phyloP scores from a whole-genome alignment of 2,888 invertebrate genomes.

The Lamproptera curius region DNA sequence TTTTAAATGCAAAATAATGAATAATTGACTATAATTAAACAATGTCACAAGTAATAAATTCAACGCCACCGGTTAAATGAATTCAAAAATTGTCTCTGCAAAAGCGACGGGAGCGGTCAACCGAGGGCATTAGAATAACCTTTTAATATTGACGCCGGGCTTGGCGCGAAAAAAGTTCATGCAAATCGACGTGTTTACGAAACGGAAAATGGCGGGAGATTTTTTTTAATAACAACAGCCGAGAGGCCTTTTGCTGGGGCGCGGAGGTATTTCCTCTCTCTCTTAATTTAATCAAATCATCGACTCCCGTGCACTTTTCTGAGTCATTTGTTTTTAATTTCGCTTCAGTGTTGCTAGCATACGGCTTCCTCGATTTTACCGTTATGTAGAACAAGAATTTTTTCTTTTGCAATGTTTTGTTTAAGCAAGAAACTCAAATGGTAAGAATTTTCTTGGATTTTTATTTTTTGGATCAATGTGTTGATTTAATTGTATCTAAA shows the following conservation, averaged over 20 bases:
- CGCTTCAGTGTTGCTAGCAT: slow-evolving; percentile 29
- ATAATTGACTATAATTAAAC: too few relatives aligned
- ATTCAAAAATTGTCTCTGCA: too few relatives aligned
- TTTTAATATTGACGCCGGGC: slow-evolving; percentile 42
- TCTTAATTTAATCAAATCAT: slow-evolving; percentile 70
- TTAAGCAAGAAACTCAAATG: background rate
- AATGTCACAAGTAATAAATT: too few relatives aligned
- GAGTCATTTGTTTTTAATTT: slow-evolving; percentile 72
- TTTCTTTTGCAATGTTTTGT: background rate
- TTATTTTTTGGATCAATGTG: background rate
- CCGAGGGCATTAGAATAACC: too few relatives aligned
- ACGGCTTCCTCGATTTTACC: background rate
- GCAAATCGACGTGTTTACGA: slow-evolving; percentile 65
- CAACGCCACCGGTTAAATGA: too few relatives aligned
- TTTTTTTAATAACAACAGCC: slow-evolving; percentile 59
- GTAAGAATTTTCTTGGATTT: background rate
- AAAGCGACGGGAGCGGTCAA: too few relatives aligned
- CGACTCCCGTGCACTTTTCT: slow-evolving; percentile 60
- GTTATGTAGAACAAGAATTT: background rate
- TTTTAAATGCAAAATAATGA: too few relatives aligned
- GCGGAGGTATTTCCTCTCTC: slow-evolving; percentile 65
- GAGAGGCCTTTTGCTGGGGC: slow-evolving; percentile 35
- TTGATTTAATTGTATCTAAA: background rate
- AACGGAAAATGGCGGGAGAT: slow-evolving; percentile 54
- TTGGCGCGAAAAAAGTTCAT: slow-evolving; percentile 51